A percentile compares a stretch with the other conserved stretches of the same genome.
These are phyloP conservation scores for Crenuchus spilurus DNA, from an alignment of 2,797 vertebrate species.

Conservation along the genomic window DNA sequence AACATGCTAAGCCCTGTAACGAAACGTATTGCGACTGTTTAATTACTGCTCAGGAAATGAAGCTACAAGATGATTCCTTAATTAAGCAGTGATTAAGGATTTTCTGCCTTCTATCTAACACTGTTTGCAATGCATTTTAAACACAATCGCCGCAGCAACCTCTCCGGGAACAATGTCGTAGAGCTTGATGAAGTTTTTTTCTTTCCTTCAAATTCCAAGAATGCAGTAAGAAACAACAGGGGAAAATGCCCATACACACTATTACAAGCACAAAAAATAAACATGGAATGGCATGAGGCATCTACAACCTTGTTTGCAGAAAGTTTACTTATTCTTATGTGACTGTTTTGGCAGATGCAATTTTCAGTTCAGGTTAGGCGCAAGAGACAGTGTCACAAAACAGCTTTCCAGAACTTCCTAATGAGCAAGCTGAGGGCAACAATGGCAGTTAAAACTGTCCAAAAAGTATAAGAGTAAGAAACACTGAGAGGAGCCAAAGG, in stretches of 20 bases:
- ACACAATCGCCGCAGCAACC: conserved; percentile 79
- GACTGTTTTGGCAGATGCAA: neutral
- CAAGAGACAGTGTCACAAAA: neutral
- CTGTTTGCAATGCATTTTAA: conserved; percentile 85
- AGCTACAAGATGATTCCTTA: conserved; percentile 89
- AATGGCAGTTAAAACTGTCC: neutral
- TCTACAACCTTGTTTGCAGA: neutral
- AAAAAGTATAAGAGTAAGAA: neutral
- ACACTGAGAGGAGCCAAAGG: neutral
- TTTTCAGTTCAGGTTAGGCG: neutral
- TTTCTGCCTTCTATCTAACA: conserved; percentile 84
- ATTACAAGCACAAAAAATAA: conserved; percentile 5
- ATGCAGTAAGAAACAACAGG: conserved; percentile 3
- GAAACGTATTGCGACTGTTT: conserved; percentile 85
- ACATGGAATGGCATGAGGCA: neutral
- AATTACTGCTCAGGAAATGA: conserved; percentile 86
- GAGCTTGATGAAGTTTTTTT: conserved; percentile 80
- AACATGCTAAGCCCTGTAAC: conserved; percentile 89
- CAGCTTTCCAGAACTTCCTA: neutral
- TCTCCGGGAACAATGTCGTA: conserved; percentile 80
- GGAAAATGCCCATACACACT: conserved; percentile 4
- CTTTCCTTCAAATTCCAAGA: conserved; percentile 19
- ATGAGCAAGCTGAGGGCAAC: neutral
- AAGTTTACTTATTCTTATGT: neutral
- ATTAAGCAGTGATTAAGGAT: conserved; percentile 89